Base-by-base conservation (phyloP, 2,797 vertebrate species). In the Sebastiscus albofasciatus region DNA sequence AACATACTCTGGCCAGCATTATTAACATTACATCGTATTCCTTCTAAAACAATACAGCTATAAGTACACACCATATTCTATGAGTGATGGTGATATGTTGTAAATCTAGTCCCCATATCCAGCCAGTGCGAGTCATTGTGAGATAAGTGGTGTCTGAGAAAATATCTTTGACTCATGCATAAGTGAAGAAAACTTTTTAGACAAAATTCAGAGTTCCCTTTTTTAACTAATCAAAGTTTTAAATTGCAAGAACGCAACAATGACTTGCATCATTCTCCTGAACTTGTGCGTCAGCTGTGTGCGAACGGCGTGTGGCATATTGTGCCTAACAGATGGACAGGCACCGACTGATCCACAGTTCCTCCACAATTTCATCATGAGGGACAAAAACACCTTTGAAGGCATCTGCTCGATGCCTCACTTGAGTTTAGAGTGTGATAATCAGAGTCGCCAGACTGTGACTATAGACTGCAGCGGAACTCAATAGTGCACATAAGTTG, bases 381-480 rank as follows among this genome's bases (percentile, higher is more conserved):
- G 84, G 72, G 87, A 86, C 56, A 14, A 33, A 85, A 89, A 78
- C 82, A 89, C 87, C 89, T 86, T 86, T 87, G 56, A 84, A 88
- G 89, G 80, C 92, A 84, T 91, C 87, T 88, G 86, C 74, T 87
- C 20, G 16, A 61, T 16, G 76, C 77, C 22, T 78, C 72, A 42
- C 36, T 74, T 16, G 39, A 80, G 84, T 60, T 73, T 27, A 8
- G 59, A 82, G 62, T 67, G 67, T 60, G 60, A 84, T 87, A 75
- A 89, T 68, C 68, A 18, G 70, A 81, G 77, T 77, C 75, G 59
- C 58, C 79, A 81, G 69, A 84, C 64, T 55, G 77, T 64, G 67
- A 46, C 22, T 9, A 22, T 20, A 14, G 75, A 65, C 81, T 36
- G 84, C 55, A 22, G 68, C 55, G 67, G 46, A 55, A 80, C 33